phyloP scores from a whole-genome alignment of 2,888 invertebrate genomes.

The Hypomecis punctinalis region DNA sequence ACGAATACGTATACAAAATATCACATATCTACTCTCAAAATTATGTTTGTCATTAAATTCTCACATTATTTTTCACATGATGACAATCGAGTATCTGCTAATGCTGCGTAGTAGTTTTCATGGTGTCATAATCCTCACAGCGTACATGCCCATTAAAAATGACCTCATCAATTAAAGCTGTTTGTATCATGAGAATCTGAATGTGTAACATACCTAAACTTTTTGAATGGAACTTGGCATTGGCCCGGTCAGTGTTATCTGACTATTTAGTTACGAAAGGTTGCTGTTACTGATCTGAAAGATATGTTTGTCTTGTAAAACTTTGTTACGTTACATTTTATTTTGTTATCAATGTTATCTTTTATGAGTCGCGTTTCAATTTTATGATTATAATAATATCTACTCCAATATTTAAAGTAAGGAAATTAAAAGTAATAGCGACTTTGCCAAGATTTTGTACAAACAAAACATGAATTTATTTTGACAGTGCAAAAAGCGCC shows the following conservation, averaged over 20 bases:
- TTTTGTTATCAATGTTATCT: slow-evolving; percentile 3
- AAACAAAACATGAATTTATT: neutral
- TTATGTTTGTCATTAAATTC: neutral
- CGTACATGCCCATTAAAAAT: slow-evolving; percentile 35
- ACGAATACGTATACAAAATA: neutral
- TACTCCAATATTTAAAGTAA: too few species aligned
- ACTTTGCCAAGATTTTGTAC: too few species aligned
- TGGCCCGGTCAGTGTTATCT: slow-evolving; percentile 50
- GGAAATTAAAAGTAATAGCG: too few species aligned
- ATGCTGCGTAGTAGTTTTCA: slow-evolving; percentile 14
- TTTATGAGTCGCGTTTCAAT: neutral
- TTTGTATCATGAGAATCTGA: slow-evolving; percentile 41
- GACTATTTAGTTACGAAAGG: slow-evolving; percentile 22
- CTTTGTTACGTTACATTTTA: neutral
- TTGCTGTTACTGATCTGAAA: slow-evolving; percentile 19
- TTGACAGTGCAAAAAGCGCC: neutral
- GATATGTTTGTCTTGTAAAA: slow-evolving; percentile 11
- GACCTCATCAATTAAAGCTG: slow-evolving; percentile 48
- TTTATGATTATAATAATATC: neutral
- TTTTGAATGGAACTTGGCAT: slow-evolving; percentile 53
- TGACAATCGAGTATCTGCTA: neutral
- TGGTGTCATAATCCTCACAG: slow-evolving; percentile 25
- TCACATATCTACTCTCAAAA: neutral
- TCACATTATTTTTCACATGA: neutral
- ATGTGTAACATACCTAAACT: slow-evolving; percentile 35